Percentiles rank a stretch among this genome's conserved stretches.
Conservation (phyloP, 2,113 vertebrate genomes). For the Anoplopoma fimbria region DNA sequence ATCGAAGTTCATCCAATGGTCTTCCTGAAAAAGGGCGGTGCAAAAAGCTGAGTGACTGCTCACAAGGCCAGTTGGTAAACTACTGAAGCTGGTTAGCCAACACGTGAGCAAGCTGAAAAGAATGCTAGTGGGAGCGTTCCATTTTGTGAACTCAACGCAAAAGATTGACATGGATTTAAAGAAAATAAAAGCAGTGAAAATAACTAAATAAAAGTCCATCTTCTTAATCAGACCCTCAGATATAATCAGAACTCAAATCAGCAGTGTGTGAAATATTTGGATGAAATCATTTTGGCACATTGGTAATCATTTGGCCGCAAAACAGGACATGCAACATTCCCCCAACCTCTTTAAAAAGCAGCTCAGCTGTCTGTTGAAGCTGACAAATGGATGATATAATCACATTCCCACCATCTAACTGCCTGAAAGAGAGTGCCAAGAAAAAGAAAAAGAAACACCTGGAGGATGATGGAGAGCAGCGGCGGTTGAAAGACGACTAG, state of each 20-base stretch:
- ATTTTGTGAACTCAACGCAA: no score
- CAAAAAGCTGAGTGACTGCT: no score
- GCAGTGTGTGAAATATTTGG: not conserved
- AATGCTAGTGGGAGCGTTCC: no score
- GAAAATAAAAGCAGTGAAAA: not conserved
- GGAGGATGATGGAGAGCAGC: not conserved
- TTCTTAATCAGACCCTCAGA: not conserved
- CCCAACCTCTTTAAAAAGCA: not conserved
- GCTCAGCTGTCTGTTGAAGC: not conserved
- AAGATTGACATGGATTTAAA: no score
- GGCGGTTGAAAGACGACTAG: conserved; percentile 14
- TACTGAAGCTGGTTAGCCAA: no score
- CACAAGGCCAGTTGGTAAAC: no score
- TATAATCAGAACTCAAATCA: not conserved
- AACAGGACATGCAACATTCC: not conserved
- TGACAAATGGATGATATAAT: not conserved
- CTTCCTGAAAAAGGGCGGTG: not conserved
- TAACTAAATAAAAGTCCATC: not conserved
- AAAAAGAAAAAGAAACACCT: not conserved
- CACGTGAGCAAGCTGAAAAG: no score
- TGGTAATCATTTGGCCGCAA: not conserved
- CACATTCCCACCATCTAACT: not conserved
- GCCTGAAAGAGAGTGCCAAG: not conserved
- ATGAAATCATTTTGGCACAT: not conserved
- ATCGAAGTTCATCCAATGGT: not conserved